Base-by-base conservation (phyloP, 2,797 vertebrate species). In the Betta splendens region DNA sequence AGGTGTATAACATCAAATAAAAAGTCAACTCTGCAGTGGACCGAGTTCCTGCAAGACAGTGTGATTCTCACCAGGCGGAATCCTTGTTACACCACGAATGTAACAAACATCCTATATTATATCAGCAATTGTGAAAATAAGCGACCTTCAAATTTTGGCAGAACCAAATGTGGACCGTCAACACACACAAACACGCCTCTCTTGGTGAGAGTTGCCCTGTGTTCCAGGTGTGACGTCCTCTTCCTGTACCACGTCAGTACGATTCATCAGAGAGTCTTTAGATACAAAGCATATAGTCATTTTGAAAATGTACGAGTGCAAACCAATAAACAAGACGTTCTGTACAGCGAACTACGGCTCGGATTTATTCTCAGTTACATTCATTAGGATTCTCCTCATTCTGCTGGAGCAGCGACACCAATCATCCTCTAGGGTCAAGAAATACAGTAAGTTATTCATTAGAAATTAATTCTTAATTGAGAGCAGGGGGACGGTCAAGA, bases 301-400 rank as follows among this genome's bases (percentile, higher is more conserved):
- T 88, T 88, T 85, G 66, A 86, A 89, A 87, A 84, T 91, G 90
- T 92, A 88, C 74, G 73, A 85, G 50, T 83, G 84, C 82, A 89
- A n/a, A 85, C 52, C 51, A 92, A 91, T 92, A 91, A 92, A 92
- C 69, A 77, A 88, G 80, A 82, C 50, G 77, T 85, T 84, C 58
- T 80, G 75, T 85, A 85, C 71, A 80, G 63, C 38, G 54, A 78
- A 42, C 45, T 18, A 23, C 9, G 49, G 45, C 50, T 76, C 59
- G 51, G 38, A 32, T 81, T 85, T 35, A 47, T 80, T 78, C 28
- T 22, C 29, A 23, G 7, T 29, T 18, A 2, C 13, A 3, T 17
- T 37, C 2, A 12, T 2, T 36, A 29, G 25, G 23, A 6, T 25
- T 48, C 26, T 28, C 38, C 15, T 37, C 7, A 16, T 5, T 17